A percentile compares a stretch with the other conserved stretches of the same genome.
Evolutionary conservation across 35 echinoderm and acorn worm genomes (phyloP).

Genomic region (Apostichopus parvimensis): DNA sequence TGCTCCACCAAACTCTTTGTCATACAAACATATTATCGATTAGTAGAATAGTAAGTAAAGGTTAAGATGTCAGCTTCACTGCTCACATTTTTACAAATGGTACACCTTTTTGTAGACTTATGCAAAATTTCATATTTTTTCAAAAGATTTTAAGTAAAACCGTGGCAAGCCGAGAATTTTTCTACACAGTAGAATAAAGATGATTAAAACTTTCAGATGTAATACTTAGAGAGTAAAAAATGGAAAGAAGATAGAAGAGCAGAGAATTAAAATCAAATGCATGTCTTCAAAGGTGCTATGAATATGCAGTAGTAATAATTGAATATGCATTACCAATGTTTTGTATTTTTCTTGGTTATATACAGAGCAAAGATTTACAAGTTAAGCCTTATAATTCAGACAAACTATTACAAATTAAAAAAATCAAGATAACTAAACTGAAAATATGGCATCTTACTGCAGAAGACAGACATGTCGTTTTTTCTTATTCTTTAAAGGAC

Average conservation of each 20-base stretch:
- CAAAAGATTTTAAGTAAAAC: no score
- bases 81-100: no score
- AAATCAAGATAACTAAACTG: background rate
- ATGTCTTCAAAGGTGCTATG: background rate
- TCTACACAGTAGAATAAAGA: background rate
- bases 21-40: no score
- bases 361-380: background rate
- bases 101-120: no score
- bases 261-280: background rate
- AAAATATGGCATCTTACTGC: background rate
- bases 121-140: no score
- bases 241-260: background rate
- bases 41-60: no score
- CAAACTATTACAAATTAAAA: background rate
- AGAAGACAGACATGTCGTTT: no score
- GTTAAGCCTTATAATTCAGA: background rate
- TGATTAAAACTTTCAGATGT: background rate
- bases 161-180: background rate
- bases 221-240: background rate
- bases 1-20: no score
- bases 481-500: no score
- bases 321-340: background rate
- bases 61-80: no score
- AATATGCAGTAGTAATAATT: conserved; percentile 3
- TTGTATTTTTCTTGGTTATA: background rate